Evolutionary conservation across 2,113 vertebrate genomes (phyloP).

Genomic region (Eulacestoma nigropectus): DNA sequence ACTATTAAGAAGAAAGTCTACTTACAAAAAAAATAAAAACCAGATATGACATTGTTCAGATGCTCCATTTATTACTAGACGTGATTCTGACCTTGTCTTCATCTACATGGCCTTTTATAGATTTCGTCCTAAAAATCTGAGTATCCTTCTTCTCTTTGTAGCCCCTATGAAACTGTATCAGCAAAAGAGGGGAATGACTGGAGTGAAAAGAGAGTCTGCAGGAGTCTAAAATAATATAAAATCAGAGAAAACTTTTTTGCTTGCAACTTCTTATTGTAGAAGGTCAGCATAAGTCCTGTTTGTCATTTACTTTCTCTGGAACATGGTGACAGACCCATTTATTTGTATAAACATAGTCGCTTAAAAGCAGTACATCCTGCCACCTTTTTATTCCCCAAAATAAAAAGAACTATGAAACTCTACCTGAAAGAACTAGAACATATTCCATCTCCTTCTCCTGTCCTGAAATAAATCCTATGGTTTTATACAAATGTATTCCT

Average conservation of each 20-base stretch:
- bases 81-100: not conserved
- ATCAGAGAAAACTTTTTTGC: not conserved
- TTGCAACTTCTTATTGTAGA: not conserved
- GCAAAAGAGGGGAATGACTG: not conserved
- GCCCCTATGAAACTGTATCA: not conserved
- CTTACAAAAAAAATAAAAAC: not conserved
- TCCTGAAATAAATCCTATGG: not conserved
- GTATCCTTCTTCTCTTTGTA: not conserved
- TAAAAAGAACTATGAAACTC: not conserved
- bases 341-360: not conserved
- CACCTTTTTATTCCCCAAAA: not conserved
- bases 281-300: not conserved
- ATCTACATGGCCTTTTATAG: not conserved
- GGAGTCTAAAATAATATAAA: not conserved
- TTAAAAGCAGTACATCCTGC: not conserved
- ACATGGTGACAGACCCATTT: not conserved
- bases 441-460: not conserved
- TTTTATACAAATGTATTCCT: not conserved
- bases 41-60: not conserved
- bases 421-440: not conserved
- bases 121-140: not conserved
- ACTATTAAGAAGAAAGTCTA: not conserved
- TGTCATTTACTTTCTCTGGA: not conserved
- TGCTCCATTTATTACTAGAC: not conserved
- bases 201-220: not conserved